Evolutionary conservation across 1,140 invertebrate genomes (phyloP).

Genomic region (Heterodera carotae): DNA sequence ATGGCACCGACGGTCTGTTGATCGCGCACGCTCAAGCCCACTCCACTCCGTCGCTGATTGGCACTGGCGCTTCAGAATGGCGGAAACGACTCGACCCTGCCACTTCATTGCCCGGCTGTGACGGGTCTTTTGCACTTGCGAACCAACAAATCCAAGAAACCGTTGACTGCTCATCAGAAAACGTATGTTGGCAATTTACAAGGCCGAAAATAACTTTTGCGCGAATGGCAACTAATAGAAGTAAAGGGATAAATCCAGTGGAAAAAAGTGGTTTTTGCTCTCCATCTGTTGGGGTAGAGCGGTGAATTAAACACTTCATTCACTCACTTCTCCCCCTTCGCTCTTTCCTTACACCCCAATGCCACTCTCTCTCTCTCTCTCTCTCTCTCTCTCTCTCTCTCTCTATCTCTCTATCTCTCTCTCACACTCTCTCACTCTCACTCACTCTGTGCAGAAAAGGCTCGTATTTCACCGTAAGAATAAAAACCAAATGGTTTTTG

Average conservation of each 20-base stretch:
- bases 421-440: background rate
- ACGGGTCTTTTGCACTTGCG: background rate
- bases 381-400: too few relatives aligned
- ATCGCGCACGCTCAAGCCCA: constrained; percentile 17
- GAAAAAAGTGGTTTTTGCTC: background rate
- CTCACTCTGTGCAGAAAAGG: background rate
- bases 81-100: background rate
- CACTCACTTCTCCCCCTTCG: background rate
- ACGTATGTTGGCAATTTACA: background rate
- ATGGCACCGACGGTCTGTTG: background rate
- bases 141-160: background rate
- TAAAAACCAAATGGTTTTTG: background rate
- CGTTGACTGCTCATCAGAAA: background rate
- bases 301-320: background rate
- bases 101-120: background rate
- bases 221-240: background rate
- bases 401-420: background rate
- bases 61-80: background rate
- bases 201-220: background rate
- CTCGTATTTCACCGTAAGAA: background rate
- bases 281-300: background rate
- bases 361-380: too few relatives aligned
- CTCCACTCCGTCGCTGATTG: constrained; percentile 21
- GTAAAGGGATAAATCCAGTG: background rate
- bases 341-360: too few relatives aligned